Base-by-base conservation (phyloP, 1,140 invertebrate species). In the Zaprionus lachaisei region DNA sequence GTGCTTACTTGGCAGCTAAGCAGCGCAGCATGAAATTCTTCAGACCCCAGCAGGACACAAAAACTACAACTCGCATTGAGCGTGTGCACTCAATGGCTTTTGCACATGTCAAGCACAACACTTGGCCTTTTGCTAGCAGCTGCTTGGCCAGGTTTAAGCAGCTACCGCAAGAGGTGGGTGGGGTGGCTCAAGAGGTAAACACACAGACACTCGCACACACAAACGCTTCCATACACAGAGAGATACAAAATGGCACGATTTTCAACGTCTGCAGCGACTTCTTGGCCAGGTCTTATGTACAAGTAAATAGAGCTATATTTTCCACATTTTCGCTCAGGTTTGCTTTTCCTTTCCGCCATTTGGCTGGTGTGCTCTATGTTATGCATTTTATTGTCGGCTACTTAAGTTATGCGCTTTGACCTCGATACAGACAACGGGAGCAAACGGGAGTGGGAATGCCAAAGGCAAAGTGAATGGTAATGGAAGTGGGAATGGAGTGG, bases 361-460 rank as follows among this genome's bases (percentile, higher is more conserved):
- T 68, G 71, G 67, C 54, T 70, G 61, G 65, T 75, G 51, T 54
- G 72, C 3, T 17, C 62, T 79, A 78, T 90, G 81, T 82, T 90
- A 91, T 90, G 85, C 85, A 90, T 90, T 90, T 90, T 90, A 90
- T 90, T 90, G 85, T 84, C 85, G 85, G 85, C 85, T 90, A 89
- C 85, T 89, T 89, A 90, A 89, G 85, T 90, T 85, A 89, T 89
- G 85, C 85, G 84, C 85, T 89, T 89, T 89, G 85, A 89, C 85
- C 85, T 90, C 85, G 47, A 89, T 89, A 77, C 81, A 81, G 85
- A 81, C 68, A 78, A 68, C 15, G 41, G 34, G 12, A 28, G 22
- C 9, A 28, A 2, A 22, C 31, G 56, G 56, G 28, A 20, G 31
- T 38, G 31, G 17, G n/a, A 24, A 64, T 34, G 44, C 41, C 61